Evolutionary conservation across 2,888 invertebrate genomes (phyloP), one percentile per base, ranked within the genome.

Genomic region (Ichneumoninae sp.): DNA sequence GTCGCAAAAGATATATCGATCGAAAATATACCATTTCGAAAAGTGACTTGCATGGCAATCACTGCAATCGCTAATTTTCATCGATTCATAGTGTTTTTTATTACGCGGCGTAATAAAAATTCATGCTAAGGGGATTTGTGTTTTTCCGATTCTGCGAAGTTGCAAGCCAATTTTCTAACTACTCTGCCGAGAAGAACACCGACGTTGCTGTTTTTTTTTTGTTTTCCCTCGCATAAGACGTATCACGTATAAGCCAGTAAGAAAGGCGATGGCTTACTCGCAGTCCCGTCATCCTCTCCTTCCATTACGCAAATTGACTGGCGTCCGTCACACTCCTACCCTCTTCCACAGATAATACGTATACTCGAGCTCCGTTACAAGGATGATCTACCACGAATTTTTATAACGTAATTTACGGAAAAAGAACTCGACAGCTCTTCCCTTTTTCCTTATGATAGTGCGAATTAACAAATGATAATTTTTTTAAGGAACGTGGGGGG

Each of bases 301-400:
- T 81, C 84, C 84, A 84, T 84, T 84, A 84, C 77, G 81, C 77
- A 84, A 81, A 84, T 84, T 84, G 74, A 77, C 71, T 78, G 36
- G 69, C 10, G 47, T 44, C 78, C 71, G 57, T 80, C 76, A 40
- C 71, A 54, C 76, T 52, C 66, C 57, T 19, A 22, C 76, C 76
- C 57, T 65, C 65, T 50, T 47, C 40, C 50, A 16, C 1, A 52
- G 40, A 63, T 63, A 70, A 65, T n/a, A 16, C 47, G 40, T 63
- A 57, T 63, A 78, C 63, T 47, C 16, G 30, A 22, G 26, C 60
- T 26, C n/a, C 44, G 47, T 33, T 57, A 30, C 50, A 26, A 16
- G 54, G 68, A 57, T 33, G 60, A 80, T 60, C 54, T 16, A 79
- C 30, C n/a, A 33, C 66, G 70, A 80, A 81, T 81, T 80, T 80